phyloP scores from a whole-genome alignment of 2,797 vertebrate genomes.

The Lophotriccus pileatus region DNA sequence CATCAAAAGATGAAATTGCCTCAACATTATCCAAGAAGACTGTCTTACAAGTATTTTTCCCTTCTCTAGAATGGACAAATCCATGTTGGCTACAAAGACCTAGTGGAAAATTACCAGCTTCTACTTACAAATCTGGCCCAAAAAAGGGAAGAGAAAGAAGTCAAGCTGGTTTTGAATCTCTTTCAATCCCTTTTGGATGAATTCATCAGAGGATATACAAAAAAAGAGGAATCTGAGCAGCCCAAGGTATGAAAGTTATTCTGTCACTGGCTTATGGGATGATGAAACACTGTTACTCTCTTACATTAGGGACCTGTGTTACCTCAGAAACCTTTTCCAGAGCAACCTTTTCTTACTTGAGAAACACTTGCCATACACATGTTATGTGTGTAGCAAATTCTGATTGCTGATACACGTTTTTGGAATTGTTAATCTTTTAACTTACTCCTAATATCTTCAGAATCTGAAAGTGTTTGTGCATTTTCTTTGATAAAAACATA shows the following conservation, averaged over 20 bases:
- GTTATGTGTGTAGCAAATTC: background rate
- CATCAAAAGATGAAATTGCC: background rate
- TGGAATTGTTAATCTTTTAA: background rate
- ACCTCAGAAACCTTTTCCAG: background rate
- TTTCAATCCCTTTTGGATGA: slow-evolving; percentile 97
- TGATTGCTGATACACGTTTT: background rate
- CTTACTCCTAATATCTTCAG: background rate
- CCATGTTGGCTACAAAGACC: slow-evolving; percentile 89
- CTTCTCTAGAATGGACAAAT: slow-evolving; percentile 76
- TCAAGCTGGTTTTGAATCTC: slow-evolving; percentile 93
- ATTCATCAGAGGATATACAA: slow-evolving; percentile 90
- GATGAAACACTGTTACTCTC: background rate
- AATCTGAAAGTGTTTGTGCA: background rate
- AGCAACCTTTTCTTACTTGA: background rate
- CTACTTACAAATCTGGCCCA: slow-evolving; percentile 86
- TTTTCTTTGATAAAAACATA: background rate
- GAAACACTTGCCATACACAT: background rate
- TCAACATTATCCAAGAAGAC: background rate
- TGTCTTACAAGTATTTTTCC: background rate
- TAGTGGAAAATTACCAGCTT: slow-evolving; percentile 93
- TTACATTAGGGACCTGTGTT: background rate
- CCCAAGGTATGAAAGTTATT: slow-evolving; percentile 80
- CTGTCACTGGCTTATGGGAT: background rate
- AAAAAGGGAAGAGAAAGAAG: slow-evolving; percentile 86
- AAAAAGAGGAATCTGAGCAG: slow-evolving; percentile 88